A percentile compares a stretch with the other conserved stretches of the same genome.
phyloP scores from a whole-genome alignment of 2,797 vertebrate species.

The Mormyrus hasselquistii region DNA sequence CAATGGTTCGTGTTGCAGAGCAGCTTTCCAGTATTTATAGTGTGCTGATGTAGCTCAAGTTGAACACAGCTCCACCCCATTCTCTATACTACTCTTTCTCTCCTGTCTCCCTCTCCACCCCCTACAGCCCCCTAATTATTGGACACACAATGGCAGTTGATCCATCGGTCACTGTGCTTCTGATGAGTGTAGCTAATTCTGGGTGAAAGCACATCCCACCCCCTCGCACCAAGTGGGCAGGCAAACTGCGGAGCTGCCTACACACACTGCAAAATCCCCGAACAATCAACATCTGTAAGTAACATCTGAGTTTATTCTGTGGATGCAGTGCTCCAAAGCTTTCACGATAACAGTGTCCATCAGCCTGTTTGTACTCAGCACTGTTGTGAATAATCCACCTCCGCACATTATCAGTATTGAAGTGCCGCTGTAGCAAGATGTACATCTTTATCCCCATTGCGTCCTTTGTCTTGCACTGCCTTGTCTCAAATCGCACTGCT shows the following conservation, averaged over 20 bases:
- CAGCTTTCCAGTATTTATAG: background rate
- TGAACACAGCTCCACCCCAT: background rate
- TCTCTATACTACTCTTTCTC: slow-evolving; percentile 1
- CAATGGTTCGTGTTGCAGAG: background rate
- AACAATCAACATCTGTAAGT: slow-evolving; percentile 34
- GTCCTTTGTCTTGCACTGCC: background rate
- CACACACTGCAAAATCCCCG: slow-evolving; percentile 26
- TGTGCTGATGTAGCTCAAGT: background rate
- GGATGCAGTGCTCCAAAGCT: background rate
- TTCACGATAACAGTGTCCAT: background rate
- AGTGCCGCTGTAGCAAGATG: background rate
- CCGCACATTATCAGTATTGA: slow-evolving; percentile 47
- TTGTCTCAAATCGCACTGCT: background rate
- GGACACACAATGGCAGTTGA: slow-evolving; percentile 55
- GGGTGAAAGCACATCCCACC: slow-evolving; percentile 56
- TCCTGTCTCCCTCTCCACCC: background rate
- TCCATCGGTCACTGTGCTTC: slow-evolving; percentile 61
- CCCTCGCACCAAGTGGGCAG: background rate
- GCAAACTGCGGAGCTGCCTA: slow-evolving; percentile 23
- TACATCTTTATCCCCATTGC: background rate
- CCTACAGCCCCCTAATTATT: slow-evolving; percentile 8
- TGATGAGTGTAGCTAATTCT: slow-evolving; percentile 67
- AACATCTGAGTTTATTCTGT: background rate
- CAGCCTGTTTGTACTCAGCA: background rate
- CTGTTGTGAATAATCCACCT: background rate